These are phyloP conservation scores for Leptoclinus maculatus DNA, from an alignment of 2,797 vertebrate species.

Conservation along the genomic window DNA sequence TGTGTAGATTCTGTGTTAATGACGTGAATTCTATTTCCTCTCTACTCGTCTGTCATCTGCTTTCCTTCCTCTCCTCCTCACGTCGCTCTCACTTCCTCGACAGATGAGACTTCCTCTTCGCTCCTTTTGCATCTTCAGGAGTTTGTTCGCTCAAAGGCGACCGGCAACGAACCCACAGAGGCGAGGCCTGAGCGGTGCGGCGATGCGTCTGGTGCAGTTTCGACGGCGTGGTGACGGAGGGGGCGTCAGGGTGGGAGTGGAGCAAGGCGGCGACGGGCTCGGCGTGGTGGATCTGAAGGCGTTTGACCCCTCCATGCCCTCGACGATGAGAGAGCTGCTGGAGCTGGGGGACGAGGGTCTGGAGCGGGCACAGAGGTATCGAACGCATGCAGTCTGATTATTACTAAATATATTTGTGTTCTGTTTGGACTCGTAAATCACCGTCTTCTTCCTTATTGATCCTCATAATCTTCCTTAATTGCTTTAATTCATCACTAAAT, in stretches of 20 bases:
- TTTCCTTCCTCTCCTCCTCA: neutral
- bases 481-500: neutral
- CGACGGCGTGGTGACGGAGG: constrained; percentile 63
- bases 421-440: neutral
- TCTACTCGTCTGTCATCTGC: neutral
- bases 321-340: constrained; percentile 87
- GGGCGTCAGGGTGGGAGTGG: constrained; percentile 85
- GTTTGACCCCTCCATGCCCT: constrained; percentile 89
- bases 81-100: neutral
- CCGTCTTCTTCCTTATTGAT: neutral
- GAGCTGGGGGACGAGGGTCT: constrained; percentile 85
- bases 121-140: constrained; percentile 55
- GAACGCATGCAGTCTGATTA: neutral
- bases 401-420: neutral
- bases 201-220: constrained; percentile 93
- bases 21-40: neutral
- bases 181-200: constrained; percentile 53
- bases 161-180: constrained; percentile 54
- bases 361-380: constrained; percentile 86
- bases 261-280: constrained; percentile 78
- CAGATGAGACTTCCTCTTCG: constrained; percentile 80
- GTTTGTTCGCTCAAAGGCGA: constrained; percentile 53
- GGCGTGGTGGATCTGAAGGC: constrained; percentile 88
- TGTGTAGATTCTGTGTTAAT: neutral
- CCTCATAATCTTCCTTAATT: neutral